Conservation (phyloP, 2,113 vertebrate species). For the Haliaeetus leucogaster region DNA sequence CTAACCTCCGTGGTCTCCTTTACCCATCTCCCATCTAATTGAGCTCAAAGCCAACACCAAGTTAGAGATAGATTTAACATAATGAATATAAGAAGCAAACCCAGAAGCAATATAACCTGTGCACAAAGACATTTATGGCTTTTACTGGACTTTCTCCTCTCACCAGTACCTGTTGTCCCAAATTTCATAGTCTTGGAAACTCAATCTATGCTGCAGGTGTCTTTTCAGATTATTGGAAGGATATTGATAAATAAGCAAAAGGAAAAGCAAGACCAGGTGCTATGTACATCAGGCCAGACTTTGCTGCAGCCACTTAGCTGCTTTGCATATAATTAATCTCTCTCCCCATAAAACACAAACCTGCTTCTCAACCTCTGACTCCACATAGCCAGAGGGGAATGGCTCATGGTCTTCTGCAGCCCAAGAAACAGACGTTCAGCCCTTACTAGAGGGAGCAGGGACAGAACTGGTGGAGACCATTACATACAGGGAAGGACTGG, state of each 20-base stretch:
- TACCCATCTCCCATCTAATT: background rate
- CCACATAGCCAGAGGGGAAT: accelerated
- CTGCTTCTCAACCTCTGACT: background rate
- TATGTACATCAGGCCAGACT: accelerated
- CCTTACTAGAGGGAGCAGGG: background rate
- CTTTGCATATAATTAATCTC: background rate
- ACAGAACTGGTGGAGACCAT: background rate
- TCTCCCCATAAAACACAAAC: background rate
- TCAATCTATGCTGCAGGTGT: background rate
- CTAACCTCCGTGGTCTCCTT: background rate
- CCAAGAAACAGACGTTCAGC: background rate
- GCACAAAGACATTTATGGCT: background rate
- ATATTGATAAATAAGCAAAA: background rate
- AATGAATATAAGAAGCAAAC: accelerated
- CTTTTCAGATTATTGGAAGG: background rate
- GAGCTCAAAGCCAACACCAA: background rate
- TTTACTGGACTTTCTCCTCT: background rate
- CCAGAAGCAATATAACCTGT: background rate
- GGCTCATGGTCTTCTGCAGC: background rate
- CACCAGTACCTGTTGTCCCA: background rate
- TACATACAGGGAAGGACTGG: background rate
- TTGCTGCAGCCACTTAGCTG: background rate
- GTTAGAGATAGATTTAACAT: no score
- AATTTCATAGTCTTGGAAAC: background rate
- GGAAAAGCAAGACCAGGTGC: accelerated